Evolutionary conservation across 2,113 vertebrate genomes (phyloP), one percentile per base, ranked within the genome.

Genomic region (Cyanistes caeruleus): DNA sequence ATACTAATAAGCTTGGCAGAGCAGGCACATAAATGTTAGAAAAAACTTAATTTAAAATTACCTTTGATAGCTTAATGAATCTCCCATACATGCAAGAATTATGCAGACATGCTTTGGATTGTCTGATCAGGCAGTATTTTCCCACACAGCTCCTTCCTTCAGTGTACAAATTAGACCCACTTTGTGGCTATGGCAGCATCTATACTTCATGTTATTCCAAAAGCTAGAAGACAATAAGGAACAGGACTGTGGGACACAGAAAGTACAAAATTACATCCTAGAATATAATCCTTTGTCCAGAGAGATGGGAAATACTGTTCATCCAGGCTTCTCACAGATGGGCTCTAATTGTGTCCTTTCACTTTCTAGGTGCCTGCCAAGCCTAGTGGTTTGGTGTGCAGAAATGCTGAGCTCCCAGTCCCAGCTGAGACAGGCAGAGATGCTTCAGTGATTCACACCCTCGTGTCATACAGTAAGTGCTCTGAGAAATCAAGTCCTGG

Each of bases 391-490:
- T 84, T 87, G 64, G 22, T 90, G 75, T 78, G 65, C 84, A 84
- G 86, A 95, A 89, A 41, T 49, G 80, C 93, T 92, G 93, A 94
- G 49, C 41, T 94, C 73, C 82, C 65, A 18, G 24, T 15, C 76
- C 68, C 69, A 37, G 48, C 35, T 91, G 80, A 91, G 72, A 44
- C 44, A 89, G 56, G 56, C 52, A 89, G 44, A 90, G 1, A 67
- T 78, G 91, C 60, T 91, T 72, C 1, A 3, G 52, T 95, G 94
- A 96, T 86, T 88, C 92, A 93, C 83, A 67, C 55, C 76, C 73
- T 44, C 20, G 1, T 87, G 72, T 82, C 37, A 1, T 33, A 41
- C 8, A 87, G 33, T 41, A 92, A 89, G 44, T 35, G 74, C 58
- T 84, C 77, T 69, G 69, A 94, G 83, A 95, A 86, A 44, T 72